Base-by-base conservation (phyloP, 2,113 vertebrate species). In the Bucco capensis region DNA sequence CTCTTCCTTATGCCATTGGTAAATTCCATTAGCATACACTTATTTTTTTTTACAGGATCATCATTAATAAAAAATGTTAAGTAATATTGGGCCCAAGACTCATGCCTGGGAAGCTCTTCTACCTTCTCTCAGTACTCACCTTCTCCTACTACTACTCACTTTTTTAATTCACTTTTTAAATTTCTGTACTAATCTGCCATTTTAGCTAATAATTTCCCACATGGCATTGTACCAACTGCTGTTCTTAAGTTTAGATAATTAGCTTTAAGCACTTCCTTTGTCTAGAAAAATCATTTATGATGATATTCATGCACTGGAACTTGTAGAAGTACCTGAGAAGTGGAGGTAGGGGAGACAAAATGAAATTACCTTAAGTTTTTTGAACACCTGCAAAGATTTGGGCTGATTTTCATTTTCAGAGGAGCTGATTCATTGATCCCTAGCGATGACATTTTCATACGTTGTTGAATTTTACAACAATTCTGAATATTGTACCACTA, bases 381-480 rank as follows among this genome's bases (percentile, higher is more conserved):
- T 54, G 51, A 87, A 79, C 54, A 78, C 33, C 78, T 89, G 88
- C 69, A 79, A 88, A 82, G 31, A 83, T 85, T 76, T 87, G 66
- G 53, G 44, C 30, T 61, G 66, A 57, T 83, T 86, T 93, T 82
- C 14, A 22, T 87, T 90, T 92, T 87, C 58, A 70, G 24, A 57
- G 46, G 60, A 85, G 66, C 71, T 84, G 64, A 47, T 95, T 91
- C 86, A 87, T 89, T 90, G 92, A 95, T 89, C 81, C 86, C 35
- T 84, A 49, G 30, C 13, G 7, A 87, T 89, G 92, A 82, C 91
- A 83, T 75, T 96, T 94, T 92, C 76, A 95, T 94, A 95, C 73
- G 2, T 66, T 95, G 81, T 92, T 95, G 95, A 93, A 94, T 83
- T 96, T 96, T 95, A 90, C 88, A 95, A 91, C 88, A 95, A 86